Evolutionary conservation across 2,113 vertebrate genomes (phyloP).

Genomic region (Misgurnus anguillicaudatus): DNA sequence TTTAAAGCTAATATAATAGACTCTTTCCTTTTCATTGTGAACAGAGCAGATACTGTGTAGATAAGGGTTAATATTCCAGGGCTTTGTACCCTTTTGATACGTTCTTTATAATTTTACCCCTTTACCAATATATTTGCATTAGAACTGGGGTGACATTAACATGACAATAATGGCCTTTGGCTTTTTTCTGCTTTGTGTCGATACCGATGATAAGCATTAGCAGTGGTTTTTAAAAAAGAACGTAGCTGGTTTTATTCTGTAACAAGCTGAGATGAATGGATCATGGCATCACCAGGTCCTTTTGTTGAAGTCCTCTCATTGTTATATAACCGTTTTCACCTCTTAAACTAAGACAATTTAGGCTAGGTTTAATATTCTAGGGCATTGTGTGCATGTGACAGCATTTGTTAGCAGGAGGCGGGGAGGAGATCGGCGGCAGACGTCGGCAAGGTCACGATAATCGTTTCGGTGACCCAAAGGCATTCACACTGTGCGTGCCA

Average conservation of each 20-base stretch:
- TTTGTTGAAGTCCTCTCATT: not conserved
- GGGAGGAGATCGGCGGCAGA: slow-evolving; percentile 4
- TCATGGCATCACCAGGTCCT: not conserved
- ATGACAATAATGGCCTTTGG: slow-evolving; percentile 75
- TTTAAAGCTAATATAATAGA: not conserved
- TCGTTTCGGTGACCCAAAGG: slow-evolving; percentile 21
- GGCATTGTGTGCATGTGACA: slow-evolving; percentile 16
- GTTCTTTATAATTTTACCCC: slow-evolving; percentile 66
- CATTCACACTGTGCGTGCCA: not conserved
- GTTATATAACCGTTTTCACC: not conserved
- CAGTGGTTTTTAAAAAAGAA: slow-evolving; percentile 13
- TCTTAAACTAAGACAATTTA: slow-evolving; percentile 9
- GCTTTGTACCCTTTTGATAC: not conserved
- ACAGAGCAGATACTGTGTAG: not conserved
- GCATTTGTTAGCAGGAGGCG: slow-evolving; percentile 3
- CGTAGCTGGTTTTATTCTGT: not conserved
- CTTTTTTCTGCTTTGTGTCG: slow-evolving; percentile 53
- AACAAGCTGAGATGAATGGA: slow-evolving; percentile 6
- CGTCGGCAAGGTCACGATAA: slow-evolving; percentile 42
- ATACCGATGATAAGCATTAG: slow-evolving; percentile 66
- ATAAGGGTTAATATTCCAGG: slow-evolving; percentile 36
- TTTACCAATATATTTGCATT: slow-evolving; percentile 72
- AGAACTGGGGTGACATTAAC: slow-evolving; percentile 66
- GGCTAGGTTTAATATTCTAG: slow-evolving; percentile 12
- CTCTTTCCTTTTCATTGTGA: slow-evolving; percentile 2